phyloP scores from a whole-genome alignment of 2,888 invertebrate genomes.

The Sarcophaga carnaria region DNA sequence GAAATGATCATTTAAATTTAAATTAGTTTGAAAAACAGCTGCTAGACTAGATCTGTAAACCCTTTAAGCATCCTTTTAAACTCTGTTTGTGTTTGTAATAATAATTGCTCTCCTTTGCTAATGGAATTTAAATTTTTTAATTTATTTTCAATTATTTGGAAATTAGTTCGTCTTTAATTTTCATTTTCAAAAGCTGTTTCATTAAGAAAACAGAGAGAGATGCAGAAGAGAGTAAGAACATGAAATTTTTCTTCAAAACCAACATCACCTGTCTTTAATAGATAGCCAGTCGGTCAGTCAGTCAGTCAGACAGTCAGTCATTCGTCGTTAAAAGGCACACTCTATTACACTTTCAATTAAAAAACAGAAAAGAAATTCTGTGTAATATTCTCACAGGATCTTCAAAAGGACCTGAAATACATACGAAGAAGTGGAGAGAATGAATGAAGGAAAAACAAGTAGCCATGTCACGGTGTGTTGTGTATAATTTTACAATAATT shows the following conservation, averaged over 20 bases:
- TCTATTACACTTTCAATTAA: conserved; percentile 36
- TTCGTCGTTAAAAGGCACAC: no score
- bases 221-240: not conserved
- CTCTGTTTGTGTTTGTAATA: not conserved
- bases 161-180: conserved; percentile 46
- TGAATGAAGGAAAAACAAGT: conserved; percentile 51
- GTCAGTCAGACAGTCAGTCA: no score
- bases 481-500: conserved; percentile 59
- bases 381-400: conserved; percentile 8
- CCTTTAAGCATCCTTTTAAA: conserved; percentile 11
- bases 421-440: not conserved
- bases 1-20: no score
- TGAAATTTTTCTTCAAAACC: not conserved
- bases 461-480: conserved; percentile 56
- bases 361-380: not conserved
- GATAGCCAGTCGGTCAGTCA: not conserved
- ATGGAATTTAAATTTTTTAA: conserved; percentile 50
- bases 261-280: conserved; percentile 40
- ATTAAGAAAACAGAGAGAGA: not conserved
- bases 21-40: no score
- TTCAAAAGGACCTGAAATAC: conserved; percentile 10
- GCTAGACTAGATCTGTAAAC: no score
- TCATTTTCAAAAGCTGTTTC: conserved; percentile 7
- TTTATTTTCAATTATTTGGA: conserved; percentile 49
- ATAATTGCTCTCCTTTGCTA: not conserved